Evolutionary conservation across 2,797 vertebrate species (phyloP).

Genomic region (Paratrypauchen microcephalus): DNA sequence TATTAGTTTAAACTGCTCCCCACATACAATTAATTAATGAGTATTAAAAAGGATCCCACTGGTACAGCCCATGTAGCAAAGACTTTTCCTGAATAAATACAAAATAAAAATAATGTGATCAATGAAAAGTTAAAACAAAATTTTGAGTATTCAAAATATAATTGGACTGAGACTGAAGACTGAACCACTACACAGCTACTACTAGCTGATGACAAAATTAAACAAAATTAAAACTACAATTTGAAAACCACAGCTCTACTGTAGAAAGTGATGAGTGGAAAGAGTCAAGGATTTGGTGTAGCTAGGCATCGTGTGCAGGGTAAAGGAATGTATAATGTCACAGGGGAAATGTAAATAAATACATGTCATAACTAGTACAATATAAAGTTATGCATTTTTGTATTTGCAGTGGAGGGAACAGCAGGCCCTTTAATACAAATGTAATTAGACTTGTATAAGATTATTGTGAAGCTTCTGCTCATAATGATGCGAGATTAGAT

Average conservation of each 20-base stretch:
- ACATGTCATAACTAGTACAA: not conserved
- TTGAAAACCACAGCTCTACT: not conserved
- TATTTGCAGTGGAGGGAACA: constrained; percentile 9
- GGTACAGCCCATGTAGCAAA: constrained; percentile 47
- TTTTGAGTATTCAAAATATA: not conserved
- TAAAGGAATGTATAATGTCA: not conserved
- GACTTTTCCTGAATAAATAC: constrained; percentile 37
- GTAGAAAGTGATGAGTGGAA: not conserved
- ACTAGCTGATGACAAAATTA: not conserved
- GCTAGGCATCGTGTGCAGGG: not conserved
- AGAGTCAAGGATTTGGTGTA: not conserved
- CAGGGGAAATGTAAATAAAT: not conserved
- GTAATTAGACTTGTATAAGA: constrained; percentile 52
- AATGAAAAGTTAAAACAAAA: not conserved
- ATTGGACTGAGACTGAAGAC: not conserved
- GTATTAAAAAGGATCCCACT: constrained; percentile 60
- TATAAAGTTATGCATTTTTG: constrained; percentile 8
- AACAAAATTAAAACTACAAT: not conserved
- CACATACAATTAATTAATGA: constrained; percentile 67
- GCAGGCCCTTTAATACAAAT: constrained; percentile 50
- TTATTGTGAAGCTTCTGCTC: constrained; percentile 47
- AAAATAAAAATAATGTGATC: not conserved
- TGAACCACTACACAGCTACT: not conserved
- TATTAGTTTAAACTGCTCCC: constrained; percentile 61
- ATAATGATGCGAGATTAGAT: constrained; percentile 68